Conservation (phyloP, 2,888 invertebrate genomes). For the Protonemura montana region DNA sequence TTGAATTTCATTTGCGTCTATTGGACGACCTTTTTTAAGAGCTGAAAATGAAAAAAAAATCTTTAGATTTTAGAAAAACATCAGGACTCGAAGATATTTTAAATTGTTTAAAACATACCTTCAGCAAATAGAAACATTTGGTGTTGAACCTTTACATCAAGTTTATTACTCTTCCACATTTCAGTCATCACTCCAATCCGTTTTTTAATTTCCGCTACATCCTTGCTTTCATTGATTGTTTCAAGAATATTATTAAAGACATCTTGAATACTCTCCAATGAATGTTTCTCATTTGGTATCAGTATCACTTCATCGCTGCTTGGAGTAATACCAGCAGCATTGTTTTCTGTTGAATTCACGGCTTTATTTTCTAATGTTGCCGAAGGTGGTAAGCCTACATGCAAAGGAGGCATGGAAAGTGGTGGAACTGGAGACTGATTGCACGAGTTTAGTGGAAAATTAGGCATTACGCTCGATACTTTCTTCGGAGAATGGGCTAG, state of each 20-base stretch:
- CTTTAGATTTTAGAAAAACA: neutral
- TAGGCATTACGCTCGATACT: neutral
- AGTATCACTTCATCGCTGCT: neutral
- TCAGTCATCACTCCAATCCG: slow-evolving; percentile 65
- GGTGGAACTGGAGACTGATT: neutral
- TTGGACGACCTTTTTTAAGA: slow-evolving; percentile 61
- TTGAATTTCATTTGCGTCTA: slow-evolving; percentile 67
- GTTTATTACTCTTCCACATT: slow-evolving; percentile 67
- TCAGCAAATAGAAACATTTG: slow-evolving; percentile 64
- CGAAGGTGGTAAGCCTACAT: neutral
- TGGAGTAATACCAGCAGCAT: neutral
- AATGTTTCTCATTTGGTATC: neutral
- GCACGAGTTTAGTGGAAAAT: neutral
- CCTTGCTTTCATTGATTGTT: neutral
- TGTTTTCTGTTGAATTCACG: neutral
- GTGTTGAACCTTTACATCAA: slow-evolving; percentile 61
- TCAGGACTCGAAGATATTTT: too few species aligned
- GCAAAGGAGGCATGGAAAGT: neutral
- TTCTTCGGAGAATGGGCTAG: slow-evolving; percentile 49
- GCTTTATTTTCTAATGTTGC: neutral
- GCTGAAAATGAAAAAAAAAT: slow-evolving; percentile 58
- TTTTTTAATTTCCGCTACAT: slow-evolving; percentile 61
- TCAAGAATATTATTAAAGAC: slow-evolving; percentile 14
- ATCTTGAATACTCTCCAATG: slow-evolving; percentile 9
- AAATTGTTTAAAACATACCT: slow-evolving; percentile 58